Conservation (phyloP, 1,140 invertebrate species). For the Leptopilina clavipes region DNA sequence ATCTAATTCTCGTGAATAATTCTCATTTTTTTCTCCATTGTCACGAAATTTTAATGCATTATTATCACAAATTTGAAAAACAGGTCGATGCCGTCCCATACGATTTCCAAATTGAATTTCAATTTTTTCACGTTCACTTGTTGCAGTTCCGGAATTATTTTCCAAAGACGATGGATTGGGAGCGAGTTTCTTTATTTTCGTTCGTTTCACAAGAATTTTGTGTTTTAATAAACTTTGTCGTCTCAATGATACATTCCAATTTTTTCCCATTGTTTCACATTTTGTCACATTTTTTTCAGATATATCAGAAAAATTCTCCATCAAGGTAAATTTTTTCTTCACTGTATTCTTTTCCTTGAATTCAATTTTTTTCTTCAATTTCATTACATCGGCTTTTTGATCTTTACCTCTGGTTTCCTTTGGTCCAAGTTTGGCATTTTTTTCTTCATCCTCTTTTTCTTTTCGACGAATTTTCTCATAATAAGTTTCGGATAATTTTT, state of each 20-base stretch:
- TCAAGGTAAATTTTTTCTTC: neutral
- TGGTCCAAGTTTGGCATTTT: too few relatives aligned
- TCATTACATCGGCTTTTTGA: too few relatives aligned
- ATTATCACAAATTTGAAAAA: conserved; percentile 13
- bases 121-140: conserved; percentile 9
- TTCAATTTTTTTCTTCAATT: too few relatives aligned
- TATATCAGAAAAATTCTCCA: neutral
- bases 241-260: neutral
- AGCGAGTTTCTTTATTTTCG: conserved; percentile 48
- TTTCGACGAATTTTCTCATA: conserved; percentile 57
- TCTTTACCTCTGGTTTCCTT: too few relatives aligned
- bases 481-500: conserved; percentile 70
- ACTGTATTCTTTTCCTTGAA: too few relatives aligned
- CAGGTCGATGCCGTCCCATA: neutral
- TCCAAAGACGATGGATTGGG: conserved; percentile 43
- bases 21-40: neutral
- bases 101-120: conserved; percentile 5
- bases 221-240: conserved; percentile 1
- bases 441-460: neutral
- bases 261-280: neutral
- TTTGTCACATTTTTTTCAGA: neutral
- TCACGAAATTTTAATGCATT: neutral
- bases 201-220: conserved; percentile 47
- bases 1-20: neutral
- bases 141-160: neutral